Conservation (phyloP, 2,888 invertebrate species). For the Charanyca ferruginea region DNA sequence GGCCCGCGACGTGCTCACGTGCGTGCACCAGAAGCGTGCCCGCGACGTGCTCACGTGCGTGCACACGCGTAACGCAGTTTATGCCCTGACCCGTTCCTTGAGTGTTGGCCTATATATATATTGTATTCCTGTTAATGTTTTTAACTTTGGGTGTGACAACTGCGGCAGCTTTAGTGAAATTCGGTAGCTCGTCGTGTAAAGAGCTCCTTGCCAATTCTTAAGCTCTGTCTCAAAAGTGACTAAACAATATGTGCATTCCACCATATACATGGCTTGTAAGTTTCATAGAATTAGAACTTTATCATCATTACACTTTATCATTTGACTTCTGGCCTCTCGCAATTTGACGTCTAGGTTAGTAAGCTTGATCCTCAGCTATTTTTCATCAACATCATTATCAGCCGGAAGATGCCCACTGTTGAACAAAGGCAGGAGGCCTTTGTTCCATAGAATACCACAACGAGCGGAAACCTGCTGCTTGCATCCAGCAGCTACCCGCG, state of each 20-base stretch:
- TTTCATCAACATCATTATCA: too few relatives aligned
- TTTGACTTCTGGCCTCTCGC: background rate
- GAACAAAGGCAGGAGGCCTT: too few relatives aligned
- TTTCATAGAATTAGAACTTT: background rate
- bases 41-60: too few relatives aligned
- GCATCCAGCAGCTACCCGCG: too few relatives aligned
- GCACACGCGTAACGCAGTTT: too few relatives aligned
- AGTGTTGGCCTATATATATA: background rate
- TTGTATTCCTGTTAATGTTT: background rate
- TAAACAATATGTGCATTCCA: conserved; percentile 7
- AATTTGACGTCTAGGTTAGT: background rate
- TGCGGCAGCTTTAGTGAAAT: background rate
- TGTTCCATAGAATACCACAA: too few relatives aligned
- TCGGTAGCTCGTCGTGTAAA: background rate
- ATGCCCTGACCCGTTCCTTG: too few relatives aligned
- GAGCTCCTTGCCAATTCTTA: background rate
- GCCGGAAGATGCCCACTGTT: too few relatives aligned
- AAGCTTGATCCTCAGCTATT: background rate
- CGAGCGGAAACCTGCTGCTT: too few relatives aligned
- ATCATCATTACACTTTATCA: background rate
- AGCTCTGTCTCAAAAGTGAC: background rate
- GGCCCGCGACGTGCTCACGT: too few relatives aligned
- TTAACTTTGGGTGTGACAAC: background rate
- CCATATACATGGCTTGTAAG: conserved; percentile 17
- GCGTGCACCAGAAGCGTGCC: too few relatives aligned